Evolutionary conservation across 35 echinoderm and acorn worm species (phyloP).

Genomic region (Nesometra sesokonis): DNA sequence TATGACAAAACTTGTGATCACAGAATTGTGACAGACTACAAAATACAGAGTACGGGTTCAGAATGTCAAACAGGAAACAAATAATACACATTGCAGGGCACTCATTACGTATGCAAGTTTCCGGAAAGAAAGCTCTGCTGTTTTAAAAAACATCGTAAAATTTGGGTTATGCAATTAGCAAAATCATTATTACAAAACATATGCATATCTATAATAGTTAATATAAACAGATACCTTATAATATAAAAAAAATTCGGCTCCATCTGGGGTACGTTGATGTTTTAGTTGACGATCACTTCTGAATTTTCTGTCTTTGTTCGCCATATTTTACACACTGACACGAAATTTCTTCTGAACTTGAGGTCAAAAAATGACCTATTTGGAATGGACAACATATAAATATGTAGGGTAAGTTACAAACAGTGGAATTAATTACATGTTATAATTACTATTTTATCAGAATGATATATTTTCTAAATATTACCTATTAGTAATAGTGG

Average conservation of each 20-base stretch:
- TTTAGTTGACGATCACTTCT: not conserved
- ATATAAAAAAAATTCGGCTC: not conserved
- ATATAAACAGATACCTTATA: not conserved
- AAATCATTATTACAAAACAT: not conserved
- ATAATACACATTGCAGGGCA: not conserved
- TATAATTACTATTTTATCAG: no score
- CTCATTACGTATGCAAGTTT: not conserved
- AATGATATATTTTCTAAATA: no score
- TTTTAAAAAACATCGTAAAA: not conserved
- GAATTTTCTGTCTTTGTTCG: not conserved
- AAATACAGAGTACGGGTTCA: not conserved
- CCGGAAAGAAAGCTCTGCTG: not conserved
- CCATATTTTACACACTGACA: not conserved
- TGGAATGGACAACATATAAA: not conserved
- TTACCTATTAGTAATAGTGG: no score
- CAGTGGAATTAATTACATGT: no score
- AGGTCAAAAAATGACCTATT: not conserved
- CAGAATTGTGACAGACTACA: no score
- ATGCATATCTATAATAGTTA: not conserved
- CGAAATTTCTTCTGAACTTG: not conserved
- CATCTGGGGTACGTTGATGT: not conserved
- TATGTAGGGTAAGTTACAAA: no score
- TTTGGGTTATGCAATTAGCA: not conserved
- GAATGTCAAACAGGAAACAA: not conserved
- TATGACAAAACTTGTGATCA: no score